Percentiles rank a stretch among this genome's conserved stretches.
phyloP scores from a whole-genome alignment of 2,888 invertebrate species.

The Fissipunctia ypsillon region DNA sequence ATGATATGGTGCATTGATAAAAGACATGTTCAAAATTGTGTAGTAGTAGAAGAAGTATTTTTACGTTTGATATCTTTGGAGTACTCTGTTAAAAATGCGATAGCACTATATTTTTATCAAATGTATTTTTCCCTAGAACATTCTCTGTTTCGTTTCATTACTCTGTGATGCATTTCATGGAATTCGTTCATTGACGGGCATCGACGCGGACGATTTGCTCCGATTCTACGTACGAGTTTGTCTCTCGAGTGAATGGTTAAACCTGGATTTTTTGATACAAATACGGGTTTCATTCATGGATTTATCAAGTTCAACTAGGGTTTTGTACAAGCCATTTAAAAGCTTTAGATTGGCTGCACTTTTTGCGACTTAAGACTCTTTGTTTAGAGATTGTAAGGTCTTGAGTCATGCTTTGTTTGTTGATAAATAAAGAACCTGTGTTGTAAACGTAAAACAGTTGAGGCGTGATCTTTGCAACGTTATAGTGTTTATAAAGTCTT shows the following conservation, averaged over 20 bases:
- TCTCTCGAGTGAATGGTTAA: background rate
- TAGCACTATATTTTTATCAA: background rate
- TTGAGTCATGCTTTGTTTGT: background rate
- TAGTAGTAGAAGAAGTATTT: background rate
- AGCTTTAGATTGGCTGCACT: background rate
- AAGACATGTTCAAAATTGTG: conserved; percentile 1
- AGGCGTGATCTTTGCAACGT: background rate
- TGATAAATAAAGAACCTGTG: background rate
- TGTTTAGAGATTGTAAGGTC: background rate
- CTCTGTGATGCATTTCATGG: conserved; percentile 17
- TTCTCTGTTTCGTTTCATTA: background rate
- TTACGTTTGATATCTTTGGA: background rate
- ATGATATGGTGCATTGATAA: conserved; percentile 35
- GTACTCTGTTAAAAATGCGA: background rate
- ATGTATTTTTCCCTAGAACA: background rate
- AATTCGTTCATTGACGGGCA: conserved; percentile 20
- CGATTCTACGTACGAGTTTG: background rate
- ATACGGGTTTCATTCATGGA: conserved; percentile 17
- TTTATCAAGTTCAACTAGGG: background rate
- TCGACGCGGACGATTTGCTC: background rate
- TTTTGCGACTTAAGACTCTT: background rate
- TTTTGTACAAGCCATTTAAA: background rate
- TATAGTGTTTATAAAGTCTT: background rate
- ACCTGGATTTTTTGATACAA: background rate
- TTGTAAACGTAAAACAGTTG: background rate